Evolutionary conservation across 2,888 invertebrate species (phyloP).

Genomic region (Leptodirus hochenwartii): DNA sequence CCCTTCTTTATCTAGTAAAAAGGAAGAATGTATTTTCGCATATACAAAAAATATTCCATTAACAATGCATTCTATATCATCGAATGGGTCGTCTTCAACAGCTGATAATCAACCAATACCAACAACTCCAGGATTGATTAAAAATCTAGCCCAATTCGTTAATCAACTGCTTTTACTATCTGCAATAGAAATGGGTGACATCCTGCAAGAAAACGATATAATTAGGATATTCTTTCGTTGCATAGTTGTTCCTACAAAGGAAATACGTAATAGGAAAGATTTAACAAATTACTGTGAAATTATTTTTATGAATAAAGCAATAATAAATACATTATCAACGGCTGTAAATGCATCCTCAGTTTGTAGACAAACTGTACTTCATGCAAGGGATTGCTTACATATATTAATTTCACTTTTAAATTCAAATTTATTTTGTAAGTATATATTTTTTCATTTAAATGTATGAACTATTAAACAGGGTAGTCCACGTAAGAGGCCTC

Average conservation of each 20-base stretch:
- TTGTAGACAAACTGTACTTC: slow-evolving; percentile 25
- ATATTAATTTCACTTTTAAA: slow-evolving; percentile 27
- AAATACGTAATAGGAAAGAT: slow-evolving; percentile 22
- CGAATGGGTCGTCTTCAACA: too few relatives aligned
- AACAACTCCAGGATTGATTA: slow-evolving; percentile 30
- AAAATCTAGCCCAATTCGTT: slow-evolving; percentile 26
- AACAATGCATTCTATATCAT: too few relatives aligned
- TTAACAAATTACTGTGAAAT: slow-evolving; percentile 28
- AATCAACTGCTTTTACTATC: slow-evolving; percentile 28
- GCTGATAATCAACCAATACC: too few relatives aligned
- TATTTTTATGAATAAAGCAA: slow-evolving; percentile 30
- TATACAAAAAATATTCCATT: too few relatives aligned
- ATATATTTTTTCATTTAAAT: too few relatives aligned
- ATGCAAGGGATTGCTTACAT: slow-evolving; percentile 30
- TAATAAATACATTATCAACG: slow-evolving; percentile 28
- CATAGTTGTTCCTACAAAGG: slow-evolving; percentile 19
- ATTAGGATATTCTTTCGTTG: slow-evolving; percentile 25
- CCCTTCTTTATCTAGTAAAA: too few relatives aligned
- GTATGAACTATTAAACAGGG: too few relatives aligned
- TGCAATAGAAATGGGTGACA: slow-evolving; percentile 23
- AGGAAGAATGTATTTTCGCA: too few relatives aligned
- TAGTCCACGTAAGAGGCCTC: too few relatives aligned
- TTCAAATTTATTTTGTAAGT: slow-evolving; percentile 28
- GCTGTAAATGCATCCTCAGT: slow-evolving; percentile 23
- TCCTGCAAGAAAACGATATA: slow-evolving; percentile 28